A percentile compares a stretch with the other conserved stretches of the same genome.
These are phyloP conservation scores for Pachyrhynchus sulphureomaculatus DNA, from an alignment of 1,140 invertebrate genomes.

Conservation along the genomic window DNA sequence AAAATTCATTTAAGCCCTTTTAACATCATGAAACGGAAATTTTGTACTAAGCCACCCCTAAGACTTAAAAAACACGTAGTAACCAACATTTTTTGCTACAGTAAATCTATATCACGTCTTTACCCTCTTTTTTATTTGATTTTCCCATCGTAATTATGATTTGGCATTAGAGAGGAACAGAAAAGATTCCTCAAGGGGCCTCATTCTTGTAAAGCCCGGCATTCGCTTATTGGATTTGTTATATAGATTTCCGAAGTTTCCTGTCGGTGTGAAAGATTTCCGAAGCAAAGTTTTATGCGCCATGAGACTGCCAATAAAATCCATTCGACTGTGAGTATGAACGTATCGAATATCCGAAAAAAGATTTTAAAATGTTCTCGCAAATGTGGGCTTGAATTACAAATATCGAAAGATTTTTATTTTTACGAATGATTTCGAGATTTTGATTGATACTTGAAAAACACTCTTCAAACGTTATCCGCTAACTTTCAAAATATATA, in stretches of 20 bases:
- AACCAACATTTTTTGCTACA: not conserved
- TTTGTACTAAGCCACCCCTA: too few species aligned
- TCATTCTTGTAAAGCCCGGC: slow-evolving; percentile 13
- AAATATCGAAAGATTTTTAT: too few species aligned
- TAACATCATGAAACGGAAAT: too few species aligned
- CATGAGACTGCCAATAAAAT: slow-evolving; percentile 24
- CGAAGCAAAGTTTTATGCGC: slow-evolving; percentile 28
- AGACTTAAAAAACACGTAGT: too few species aligned
- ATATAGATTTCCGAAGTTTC: slow-evolving; percentile 13
- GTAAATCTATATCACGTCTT: slow-evolving; percentile 8
- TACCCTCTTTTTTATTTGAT: slow-evolving; percentile 25
- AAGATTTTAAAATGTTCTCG: not conserved
- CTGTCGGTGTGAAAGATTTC: slow-evolving; percentile 25
- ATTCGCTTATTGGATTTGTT: slow-evolving; percentile 24
- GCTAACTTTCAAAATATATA: too few species aligned
- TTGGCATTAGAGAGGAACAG: slow-evolving; percentile 1
- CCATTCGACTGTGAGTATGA: slow-evolving; percentile 4
- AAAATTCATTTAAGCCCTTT: too few species aligned
- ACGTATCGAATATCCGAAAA: slow-evolving; percentile 9
- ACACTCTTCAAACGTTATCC: too few species aligned
- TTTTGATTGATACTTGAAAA: too few species aligned
- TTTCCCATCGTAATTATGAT: slow-evolving; percentile 20
- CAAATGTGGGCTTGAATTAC: too few species aligned
- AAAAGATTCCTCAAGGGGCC: not conserved
- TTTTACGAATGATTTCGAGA: too few species aligned